Base-by-base conservation (phyloP, 2,113 vertebrate species). In the Pao palembangensis region DNA sequence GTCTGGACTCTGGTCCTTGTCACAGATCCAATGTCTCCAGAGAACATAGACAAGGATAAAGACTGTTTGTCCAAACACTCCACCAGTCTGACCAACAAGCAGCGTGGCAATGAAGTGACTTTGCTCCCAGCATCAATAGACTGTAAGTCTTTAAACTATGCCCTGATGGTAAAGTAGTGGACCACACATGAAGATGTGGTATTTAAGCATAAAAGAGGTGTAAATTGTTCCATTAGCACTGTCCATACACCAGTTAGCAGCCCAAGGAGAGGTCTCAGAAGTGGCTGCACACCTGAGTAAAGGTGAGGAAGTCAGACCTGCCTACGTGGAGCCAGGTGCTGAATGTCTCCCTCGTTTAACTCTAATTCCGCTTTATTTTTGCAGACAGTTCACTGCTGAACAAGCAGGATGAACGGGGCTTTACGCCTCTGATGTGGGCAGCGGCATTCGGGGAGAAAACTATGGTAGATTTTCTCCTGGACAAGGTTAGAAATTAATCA, bases 381-480 rank as follows among this genome's bases (percentile, higher is more conserved):
- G 54, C 82, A 98, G 96, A 94, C 0, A 79, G 88, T 50, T 91
- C 93, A n/a, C 75, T 98, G 68, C 78, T 98, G 41, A 95, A 94
- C 79, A 91, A 89, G 43, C 90, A 91, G 0, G 96, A 99, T 0
- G 95, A 98, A 47, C 90, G 93, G 0, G 96, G 96, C 49, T 98
- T 97, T 76, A 98, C 96, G 0, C 95, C 96, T 0, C 92, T 99
- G 63, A 94, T 99, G 93, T 99, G 95, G 96, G 95, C 97, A 0
- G 92, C 95, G 0, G 96, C 95, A 0, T 98, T 98, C 0, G 96
- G 96, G 25, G 96, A 98, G 87, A 98, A 94, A 3, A 92, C 94
- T 49, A 88, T 92, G 0, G 94, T 96, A n/a, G 92, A 94, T 50
- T 92, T 93, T 76, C 91, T 98, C 64, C 86, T 99, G 13, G 92